phyloP scores from a whole-genome alignment of 2,113 vertebrate species.

The Lonchura striata region DNA sequence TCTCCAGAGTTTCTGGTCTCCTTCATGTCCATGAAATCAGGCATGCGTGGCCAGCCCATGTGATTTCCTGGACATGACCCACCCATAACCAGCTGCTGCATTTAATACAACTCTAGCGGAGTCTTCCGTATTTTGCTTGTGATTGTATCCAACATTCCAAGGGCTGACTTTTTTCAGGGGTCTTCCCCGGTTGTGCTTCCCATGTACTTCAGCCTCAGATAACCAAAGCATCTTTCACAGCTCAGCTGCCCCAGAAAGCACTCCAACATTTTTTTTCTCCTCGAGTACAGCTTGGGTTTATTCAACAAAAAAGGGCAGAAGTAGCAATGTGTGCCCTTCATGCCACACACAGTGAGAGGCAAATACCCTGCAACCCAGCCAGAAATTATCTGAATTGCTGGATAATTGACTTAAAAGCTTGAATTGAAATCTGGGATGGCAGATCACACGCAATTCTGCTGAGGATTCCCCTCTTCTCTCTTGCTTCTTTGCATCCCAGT shows the following conservation, averaged over 20 bases:
- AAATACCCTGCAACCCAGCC: background rate
- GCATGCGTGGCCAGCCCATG: rapidly evolving
- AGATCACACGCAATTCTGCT: background rate
- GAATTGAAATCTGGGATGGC: background rate
- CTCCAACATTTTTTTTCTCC: background rate
- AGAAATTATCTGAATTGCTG: background rate
- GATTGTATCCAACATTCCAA: background rate
- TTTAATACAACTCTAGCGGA: background rate
- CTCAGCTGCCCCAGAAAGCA: background rate
- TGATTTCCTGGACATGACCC: background rate
- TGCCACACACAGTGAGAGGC: background rate
- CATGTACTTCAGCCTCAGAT: background rate
- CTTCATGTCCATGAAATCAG: background rate
- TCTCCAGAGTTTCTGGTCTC: background rate
- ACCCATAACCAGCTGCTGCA: background rate
- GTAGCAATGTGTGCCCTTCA: background rate
- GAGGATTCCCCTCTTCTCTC: background rate
- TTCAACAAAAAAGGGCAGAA: background rate
- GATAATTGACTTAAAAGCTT: background rate
- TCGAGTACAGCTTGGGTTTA: background rate
- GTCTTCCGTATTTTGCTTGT: background rate
- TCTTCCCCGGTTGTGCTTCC: background rate
- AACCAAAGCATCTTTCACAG: background rate
- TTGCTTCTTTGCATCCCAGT: background rate
- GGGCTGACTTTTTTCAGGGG: background rate